Base-by-base conservation (phyloP, 2,888 invertebrate species). In the Lymantria monacha region DNA sequence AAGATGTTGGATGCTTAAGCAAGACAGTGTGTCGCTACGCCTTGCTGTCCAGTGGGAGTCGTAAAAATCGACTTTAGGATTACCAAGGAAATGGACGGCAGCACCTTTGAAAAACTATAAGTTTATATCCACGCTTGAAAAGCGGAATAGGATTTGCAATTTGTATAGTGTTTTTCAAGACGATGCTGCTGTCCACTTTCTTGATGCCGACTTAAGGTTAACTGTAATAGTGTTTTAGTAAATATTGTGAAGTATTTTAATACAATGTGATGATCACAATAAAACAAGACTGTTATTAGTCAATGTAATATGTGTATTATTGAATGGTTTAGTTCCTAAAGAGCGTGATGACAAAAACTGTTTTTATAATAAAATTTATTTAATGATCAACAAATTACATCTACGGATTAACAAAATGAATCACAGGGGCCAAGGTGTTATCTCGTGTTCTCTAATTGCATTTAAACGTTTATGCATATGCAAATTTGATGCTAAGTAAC, bases 391-490 rank as follows among this genome's bases (percentile, higher is more conserved):
- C 86, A 87, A 72, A 63, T 67, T 79, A 83, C 70, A 48, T 64
- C 87, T 88, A 89, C 80, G 52, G 79, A 69, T 74, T 79, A 87
- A 88, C 85, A 84, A 83, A 87, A 87, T 84, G 84, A 88, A 90
- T 89, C 90, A 91, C 90, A 89, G 87, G 89, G 88, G 78, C 72
- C 76, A 78, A 80, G 82, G 87, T 86, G 85, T 85, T 79, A 81
- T 83, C 81, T 84, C 83, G 81, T 82, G 82, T 75, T 68, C 56
- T 66, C 83, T 83, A 82, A 74, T 71, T 64, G 51, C 53, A 53
- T 52, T 60, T 49, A 56, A 38, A 56, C 36, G 5, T 61, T 65
- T 46, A 53, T 22, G 22, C 51, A 66, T 66, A 56, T 59, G 72
- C 67, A 72, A 47, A 48, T 51, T 64, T 76, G 74, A 71, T 68